Base-by-base conservation (phyloP, 2,113 vertebrate genomes). In the Syngnathoides biaculeatus region DNA sequence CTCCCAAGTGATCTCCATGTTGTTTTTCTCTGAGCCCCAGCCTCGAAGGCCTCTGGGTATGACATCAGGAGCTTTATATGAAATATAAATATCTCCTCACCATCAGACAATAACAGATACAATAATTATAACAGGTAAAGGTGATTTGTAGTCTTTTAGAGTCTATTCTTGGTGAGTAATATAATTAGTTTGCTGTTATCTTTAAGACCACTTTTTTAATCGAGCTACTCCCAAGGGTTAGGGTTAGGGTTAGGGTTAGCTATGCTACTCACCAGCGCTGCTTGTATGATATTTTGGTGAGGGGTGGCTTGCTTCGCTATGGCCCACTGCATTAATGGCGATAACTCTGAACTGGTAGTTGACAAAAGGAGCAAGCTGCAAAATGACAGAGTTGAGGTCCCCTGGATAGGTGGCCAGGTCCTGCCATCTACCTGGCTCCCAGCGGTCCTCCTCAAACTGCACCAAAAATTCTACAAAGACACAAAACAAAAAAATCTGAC, bases 1-100 rank as follows among this genome's bases (percentile, higher is more conserved):
- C 69, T 93, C 95, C 97, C 97, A 99, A 0, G 90, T 96, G 82
- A 99, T 98, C 86, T 98, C 95, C 96, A 99, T 99, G 73, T 97
- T 99, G 88, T 93, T 95, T 75, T 94, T 96, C 38, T 90, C 92
- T 71, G 94, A 93, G 42, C 97, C 97, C 70, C 89, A 92, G 14
- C 96, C 97, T 75, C 92, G 90, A 13, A 99, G 91, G 6, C 93
- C 94, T 0, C 83, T 81, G 1, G 95, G 96, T 48, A 95, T 92
- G 35, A 90, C 82, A 85, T 97, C 95, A 15, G 96, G 97, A 50
- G 94, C 97, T 99, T 82, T 74, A 92, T 92, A 56, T 57, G 53
- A 59, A 63, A 65, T 19, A 81, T 0, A 67, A 73, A 4, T 45
- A 40, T 62, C 22, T 47, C 45, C 17, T 57, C 35, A 57, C 27